Conservation (phyloP, 1,140 invertebrate genomes). For the Saxidomus purpurata region DNA sequence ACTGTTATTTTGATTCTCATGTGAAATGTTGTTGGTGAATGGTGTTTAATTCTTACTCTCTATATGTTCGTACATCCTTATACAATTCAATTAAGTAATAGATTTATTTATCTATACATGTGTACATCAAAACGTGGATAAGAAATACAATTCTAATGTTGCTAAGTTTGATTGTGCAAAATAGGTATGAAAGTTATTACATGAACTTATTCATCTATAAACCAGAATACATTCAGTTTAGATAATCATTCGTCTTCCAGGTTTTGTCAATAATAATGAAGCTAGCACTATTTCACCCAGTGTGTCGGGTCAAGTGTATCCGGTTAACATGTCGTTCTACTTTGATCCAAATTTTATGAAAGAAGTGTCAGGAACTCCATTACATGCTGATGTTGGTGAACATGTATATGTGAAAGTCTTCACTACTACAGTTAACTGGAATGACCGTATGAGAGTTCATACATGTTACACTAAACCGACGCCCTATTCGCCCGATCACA, state of each 20-base stretch:
- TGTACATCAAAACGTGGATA: no score
- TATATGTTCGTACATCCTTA: no score
- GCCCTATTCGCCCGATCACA: not conserved
- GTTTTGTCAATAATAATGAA: not conserved
- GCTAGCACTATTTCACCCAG: not conserved
- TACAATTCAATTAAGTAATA: no score
- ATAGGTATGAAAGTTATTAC: no score
- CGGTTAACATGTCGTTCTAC: constrained; percentile 47
- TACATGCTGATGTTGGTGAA: constrained; percentile 44
- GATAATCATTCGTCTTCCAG: not conserved
- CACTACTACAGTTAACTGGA: constrained; percentile 38
- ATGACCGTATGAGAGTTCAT: constrained; percentile 57
- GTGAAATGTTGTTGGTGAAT: no score
- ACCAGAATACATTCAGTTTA: no score
- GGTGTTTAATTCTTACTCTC: no score
- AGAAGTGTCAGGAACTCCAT: constrained; percentile 6
- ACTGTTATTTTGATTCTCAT: no score
- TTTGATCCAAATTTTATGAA: constrained; percentile 45
- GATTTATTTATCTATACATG: no score
- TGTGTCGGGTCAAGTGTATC: constrained; percentile 3
- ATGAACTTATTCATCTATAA: no score
- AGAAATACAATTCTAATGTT: no score
- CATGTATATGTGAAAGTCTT: constrained; percentile 66
- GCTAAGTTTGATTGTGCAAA: no score
- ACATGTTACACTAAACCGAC: constrained; percentile 57